Conservation (phyloP, 2,888 invertebrate species). For the Crioceris asparagi region DNA sequence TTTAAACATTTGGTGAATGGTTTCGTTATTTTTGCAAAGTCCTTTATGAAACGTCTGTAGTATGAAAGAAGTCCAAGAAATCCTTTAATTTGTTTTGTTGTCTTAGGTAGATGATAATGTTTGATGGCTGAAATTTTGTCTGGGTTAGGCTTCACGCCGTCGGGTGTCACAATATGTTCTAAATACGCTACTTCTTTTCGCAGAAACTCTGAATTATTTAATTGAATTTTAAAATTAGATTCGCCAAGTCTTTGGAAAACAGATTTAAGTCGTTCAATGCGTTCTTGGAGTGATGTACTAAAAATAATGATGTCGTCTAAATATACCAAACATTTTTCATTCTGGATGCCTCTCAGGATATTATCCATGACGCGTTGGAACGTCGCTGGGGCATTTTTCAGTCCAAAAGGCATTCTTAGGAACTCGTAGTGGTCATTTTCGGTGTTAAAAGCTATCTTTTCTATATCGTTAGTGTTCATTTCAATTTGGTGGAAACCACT, state of each 20-base stretch:
- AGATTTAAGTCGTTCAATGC: conserved; percentile 9
- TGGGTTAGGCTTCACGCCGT: conserved; percentile 8
- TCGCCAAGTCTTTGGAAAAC: conserved; percentile 13
- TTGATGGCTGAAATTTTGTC: conserved; percentile 9
- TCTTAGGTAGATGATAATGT: conserved; percentile 18
- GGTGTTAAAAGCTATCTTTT: conserved; percentile 14
- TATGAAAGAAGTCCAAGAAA: conserved; percentile 17
- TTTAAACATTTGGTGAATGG: conserved; percentile 14
- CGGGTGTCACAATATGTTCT: conserved; percentile 10
- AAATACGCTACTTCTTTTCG: conserved; percentile 16
- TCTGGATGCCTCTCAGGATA: conserved; percentile 17
- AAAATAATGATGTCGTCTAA: conserved; percentile 21
- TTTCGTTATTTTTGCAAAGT: conserved; percentile 17
- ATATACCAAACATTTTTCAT: conserved; percentile 18
- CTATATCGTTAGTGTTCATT: conserved; percentile 11
- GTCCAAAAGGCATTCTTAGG: conserved; percentile 22
- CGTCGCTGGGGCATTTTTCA: conserved; percentile 21
- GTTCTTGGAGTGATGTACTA: conserved; percentile 11
- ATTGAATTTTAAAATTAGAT: conserved; percentile 17
- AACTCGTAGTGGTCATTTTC: conserved; percentile 15
- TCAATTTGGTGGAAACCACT: conserved; percentile 17
- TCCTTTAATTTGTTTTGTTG: conserved; percentile 15
- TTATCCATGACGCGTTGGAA: conserved; percentile 21
- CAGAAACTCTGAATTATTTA: conserved; percentile 17
- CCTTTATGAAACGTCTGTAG: conserved; percentile 15